Conservation (phyloP, 2,888 invertebrate species). For the Choristoneura rosaceana region DNA sequence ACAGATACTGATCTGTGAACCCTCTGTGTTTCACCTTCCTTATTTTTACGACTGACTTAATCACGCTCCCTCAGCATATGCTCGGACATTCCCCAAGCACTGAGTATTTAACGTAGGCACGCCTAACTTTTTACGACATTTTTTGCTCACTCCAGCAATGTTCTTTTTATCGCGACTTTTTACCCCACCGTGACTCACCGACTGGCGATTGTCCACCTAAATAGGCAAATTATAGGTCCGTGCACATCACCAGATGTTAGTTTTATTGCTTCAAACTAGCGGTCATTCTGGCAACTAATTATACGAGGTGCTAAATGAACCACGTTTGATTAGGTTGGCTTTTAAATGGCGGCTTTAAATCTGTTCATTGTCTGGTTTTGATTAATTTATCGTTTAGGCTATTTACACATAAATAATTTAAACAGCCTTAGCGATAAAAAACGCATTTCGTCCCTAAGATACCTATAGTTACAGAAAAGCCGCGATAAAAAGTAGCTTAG, state of each 20-base stretch:
- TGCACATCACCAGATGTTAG: not conserved
- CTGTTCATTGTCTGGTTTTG: not conserved
- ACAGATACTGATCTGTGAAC: no score
- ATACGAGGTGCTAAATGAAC: not conserved
- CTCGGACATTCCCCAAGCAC: not conserved
- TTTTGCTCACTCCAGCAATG: conserved; percentile 50
- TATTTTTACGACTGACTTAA: not conserved
- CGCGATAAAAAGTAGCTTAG: no score
- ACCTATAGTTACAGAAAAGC: no score
- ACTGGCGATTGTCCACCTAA: conserved; percentile 31
- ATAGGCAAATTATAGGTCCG: conserved; percentile 34
- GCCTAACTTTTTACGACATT: conserved; percentile 60
- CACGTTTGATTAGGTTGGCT: not conserved
- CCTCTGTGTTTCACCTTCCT: no score
- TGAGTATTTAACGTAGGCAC: conserved; percentile 23
- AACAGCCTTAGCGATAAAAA: no score
- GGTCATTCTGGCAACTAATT: conserved; percentile 4
- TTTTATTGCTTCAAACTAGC: conserved; percentile 31
- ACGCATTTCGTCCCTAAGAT: no score
- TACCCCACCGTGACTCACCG: conserved; percentile 33
- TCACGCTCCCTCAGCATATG: not conserved
- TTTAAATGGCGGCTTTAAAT: not conserved
- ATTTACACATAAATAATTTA: no score
- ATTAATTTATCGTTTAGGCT: not conserved
- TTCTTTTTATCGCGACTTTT: conserved; percentile 32